phyloP scores from a whole-genome alignment of 2,888 invertebrate species.

The Neoscelio sp. region DNA sequence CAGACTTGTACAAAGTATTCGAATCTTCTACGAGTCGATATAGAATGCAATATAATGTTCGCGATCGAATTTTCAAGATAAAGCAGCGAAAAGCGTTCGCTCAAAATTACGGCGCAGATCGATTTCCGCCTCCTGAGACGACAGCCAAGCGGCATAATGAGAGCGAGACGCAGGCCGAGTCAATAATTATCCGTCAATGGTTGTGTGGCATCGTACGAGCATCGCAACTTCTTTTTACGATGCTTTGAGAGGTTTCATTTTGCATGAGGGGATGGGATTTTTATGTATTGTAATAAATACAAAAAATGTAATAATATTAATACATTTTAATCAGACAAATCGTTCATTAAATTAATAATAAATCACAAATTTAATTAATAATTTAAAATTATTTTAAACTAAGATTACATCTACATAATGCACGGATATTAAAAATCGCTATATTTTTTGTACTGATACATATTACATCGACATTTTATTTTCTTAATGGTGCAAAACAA shows the following conservation, averaged over 20 bases:
- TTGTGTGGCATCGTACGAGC: conserved; percentile 69
- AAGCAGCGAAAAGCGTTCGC: conserved; percentile 36
- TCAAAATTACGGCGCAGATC: conserved; percentile 49
- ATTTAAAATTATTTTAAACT: too few relatives aligned
- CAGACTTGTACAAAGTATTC: conserved; percentile 73
- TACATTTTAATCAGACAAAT: too few relatives aligned
- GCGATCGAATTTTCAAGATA: conserved; percentile 55
- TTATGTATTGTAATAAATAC: background rate
- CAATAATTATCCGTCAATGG: conserved; percentile 75
- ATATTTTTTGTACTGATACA: too few relatives aligned
- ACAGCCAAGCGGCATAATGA: conserved; percentile 56
- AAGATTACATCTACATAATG: too few relatives aligned
- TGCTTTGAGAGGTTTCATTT: conserved; percentile 71
- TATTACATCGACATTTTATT: too few relatives aligned
- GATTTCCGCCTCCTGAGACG: conserved; percentile 55
- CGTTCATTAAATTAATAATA: too few relatives aligned
- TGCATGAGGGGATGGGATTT: conserved; percentile 28
- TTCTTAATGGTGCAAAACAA: too few relatives aligned
- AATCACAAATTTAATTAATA: too few relatives aligned
- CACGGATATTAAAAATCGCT: too few relatives aligned
- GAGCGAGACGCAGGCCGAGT: conserved; percentile 49
- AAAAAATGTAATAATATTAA: too few relatives aligned
- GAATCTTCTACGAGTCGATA: conserved; percentile 46
- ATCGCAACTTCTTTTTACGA: conserved; percentile 73
- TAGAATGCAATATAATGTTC: conserved; percentile 61